Base-by-base conservation (phyloP, 2,888 invertebrate genomes). In the Heliconius erato region DNA sequence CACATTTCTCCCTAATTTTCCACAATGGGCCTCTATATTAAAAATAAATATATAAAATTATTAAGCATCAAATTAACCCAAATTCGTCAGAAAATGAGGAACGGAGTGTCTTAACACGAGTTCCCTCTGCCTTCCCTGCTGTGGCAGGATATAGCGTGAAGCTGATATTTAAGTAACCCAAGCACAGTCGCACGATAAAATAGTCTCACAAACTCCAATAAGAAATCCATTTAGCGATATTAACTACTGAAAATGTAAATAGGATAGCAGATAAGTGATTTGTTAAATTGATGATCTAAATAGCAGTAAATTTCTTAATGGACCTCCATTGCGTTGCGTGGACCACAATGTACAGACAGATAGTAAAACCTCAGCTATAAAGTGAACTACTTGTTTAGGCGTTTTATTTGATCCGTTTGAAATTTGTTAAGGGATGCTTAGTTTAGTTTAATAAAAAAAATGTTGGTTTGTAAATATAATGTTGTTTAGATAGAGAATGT, bases 271-370 rank as follows among this genome's bases (percentile, higher is more conserved):
- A 79, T 80, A 79, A 82, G 81, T 82, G 81, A 85, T 84, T 83
- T 81, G 80, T 81, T 81, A 78, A 85, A 84, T 81, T 77, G 83
- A 80, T 81, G 79, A 81, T 82, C 81, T 85, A 83, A 85, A 85
- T 78, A 81, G 84, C 74, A 82, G 81, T 87, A 87, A 87, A 86
- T 83, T 28, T 82, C 78, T 80, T 83, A 84, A 85, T 84, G 80
- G 83, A 76, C 54, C 7, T 6, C 54, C 2, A n/a, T 63, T 63
- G 63, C 63, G 65, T 81, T 63, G 71, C 84, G 80, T 74, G 35
- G 74, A 79, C 83, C 83, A 85, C 84, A 85, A 83, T 85, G 83
- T 85, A 49, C 68, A 59, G 76, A 81, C 78, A 78, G 68, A 79
- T 78, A 78, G 68, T 85, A 84, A 84, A 84, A 82, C 67, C 74